Percentiles rank a stretch among this genome's conserved stretches.
Evolutionary conservation across 2,113 vertebrate genomes (phyloP).

Genomic region (Morone saxatilis): DNA sequence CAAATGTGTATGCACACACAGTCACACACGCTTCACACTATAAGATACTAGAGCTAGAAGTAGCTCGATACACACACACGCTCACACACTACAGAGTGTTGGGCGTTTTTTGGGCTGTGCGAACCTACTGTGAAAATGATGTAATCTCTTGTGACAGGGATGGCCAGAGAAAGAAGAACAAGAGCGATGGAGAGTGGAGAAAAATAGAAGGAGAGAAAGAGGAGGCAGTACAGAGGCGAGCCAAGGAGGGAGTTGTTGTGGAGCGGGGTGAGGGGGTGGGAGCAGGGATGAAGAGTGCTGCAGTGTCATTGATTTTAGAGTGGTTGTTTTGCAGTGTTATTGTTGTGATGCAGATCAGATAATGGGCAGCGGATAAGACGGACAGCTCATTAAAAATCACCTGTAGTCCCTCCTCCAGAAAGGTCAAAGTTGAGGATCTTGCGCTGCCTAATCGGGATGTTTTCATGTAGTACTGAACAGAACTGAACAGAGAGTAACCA

Average conservation of each 20-base stretch:
- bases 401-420: slow-evolving; percentile 14
- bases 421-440: slow-evolving; percentile 41
- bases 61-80: slow-evolving; percentile 9
- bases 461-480: background rate
- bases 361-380: slow-evolving; percentile 8
- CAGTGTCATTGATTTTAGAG: slow-evolving; percentile 74
- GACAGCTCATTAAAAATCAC: slow-evolving; percentile 9
- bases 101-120: slow-evolving; percentile 31
- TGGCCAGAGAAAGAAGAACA: slow-evolving; percentile 38
- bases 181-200: slow-evolving; percentile 23
- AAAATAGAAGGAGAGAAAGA: slow-evolving; percentile 33
- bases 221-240: background rate
- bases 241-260: slow-evolving; percentile 13
- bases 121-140: slow-evolving; percentile 24
- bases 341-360: slow-evolving; percentile 62
- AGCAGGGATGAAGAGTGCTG: slow-evolving; percentile 58
- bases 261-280: background rate
- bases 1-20: slow-evolving; percentile 17
- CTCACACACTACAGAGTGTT: slow-evolving; percentile 13
- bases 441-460: background rate
- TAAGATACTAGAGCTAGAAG: background rate
- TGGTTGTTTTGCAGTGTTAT: slow-evolving; percentile 57
- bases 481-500: background rate
- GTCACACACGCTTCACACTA: background rate
- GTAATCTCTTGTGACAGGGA: slow-evolving; percentile 52